Evolutionary conservation across 1,140 invertebrate species (phyloP).

Genomic region (Eulimnadia texana): DNA sequence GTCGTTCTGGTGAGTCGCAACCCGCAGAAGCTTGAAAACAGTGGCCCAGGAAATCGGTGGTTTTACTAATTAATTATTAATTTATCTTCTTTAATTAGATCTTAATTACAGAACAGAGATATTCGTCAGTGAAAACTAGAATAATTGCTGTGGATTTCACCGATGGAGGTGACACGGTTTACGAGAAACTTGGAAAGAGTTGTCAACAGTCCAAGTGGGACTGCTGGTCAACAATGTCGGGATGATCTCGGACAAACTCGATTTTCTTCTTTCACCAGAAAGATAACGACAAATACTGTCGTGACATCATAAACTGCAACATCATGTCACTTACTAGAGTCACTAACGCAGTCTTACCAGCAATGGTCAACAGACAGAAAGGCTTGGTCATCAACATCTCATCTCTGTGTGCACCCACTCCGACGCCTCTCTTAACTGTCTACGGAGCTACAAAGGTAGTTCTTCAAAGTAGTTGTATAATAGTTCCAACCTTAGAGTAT

Average conservation of each 20-base stretch:
- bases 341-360: constrained; percentile 68
- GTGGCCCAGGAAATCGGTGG: constrained; percentile 68
- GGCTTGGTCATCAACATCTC: constrained; percentile 88
- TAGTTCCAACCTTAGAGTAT: no score
- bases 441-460: constrained; percentile 86
- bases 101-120: constrained; percentile 37
- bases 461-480: no score
- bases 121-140: constrained; percentile 49
- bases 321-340: constrained; percentile 58
- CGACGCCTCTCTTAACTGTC: constrained; percentile 65
- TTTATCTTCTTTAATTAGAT: constrained; percentile 32
- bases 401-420: constrained; percentile 62
- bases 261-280: background rate
- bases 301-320: constrained; percentile 52
- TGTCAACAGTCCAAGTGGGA: constrained; percentile 68
- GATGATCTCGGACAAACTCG: constrained; percentile 71
- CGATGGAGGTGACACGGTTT: constrained; percentile 42
- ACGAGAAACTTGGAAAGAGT: constrained; percentile 56
- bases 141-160: constrained; percentile 74
- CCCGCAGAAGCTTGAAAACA: constrained; percentile 56
- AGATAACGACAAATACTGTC: constrained; percentile 20
- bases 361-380: constrained; percentile 65
- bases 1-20: constrained; percentile 79
- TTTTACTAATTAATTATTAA: background rate
- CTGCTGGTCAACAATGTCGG: constrained; percentile 93